Base-by-base conservation (phyloP, 2,797 vertebrate genomes). In the Buphagus erythrorhynchus region DNA sequence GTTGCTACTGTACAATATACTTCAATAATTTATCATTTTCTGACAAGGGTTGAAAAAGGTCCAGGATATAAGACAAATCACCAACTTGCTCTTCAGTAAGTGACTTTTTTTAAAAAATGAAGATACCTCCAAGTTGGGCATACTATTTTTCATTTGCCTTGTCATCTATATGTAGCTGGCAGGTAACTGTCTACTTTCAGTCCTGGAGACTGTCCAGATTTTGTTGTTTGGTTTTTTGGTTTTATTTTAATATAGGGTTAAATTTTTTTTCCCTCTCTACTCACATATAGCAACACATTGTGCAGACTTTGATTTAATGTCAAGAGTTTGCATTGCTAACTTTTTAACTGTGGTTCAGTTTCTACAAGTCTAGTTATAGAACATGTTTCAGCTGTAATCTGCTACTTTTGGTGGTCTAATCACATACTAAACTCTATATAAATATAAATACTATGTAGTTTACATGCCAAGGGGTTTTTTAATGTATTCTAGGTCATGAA, bases 11-110 rank as follows among this genome's bases (percentile, higher is more conserved):
- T 68, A 91, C 65, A 81, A 75, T 88, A 22, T 43, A 42, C 88
- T 93, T 97, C 94, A 91, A 49, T 96, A 95, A 94, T 93, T 88
- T 55, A 95, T 95, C 82, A 88, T 88, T 94, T 96, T 87, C 79
- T 96, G 96, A 94, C 96, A 93, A 86, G 90, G 68, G 73, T 95
- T 92, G 84, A 82, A 86, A 97, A 93, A 86, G 80, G 89, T 69
- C 87, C 75, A 61, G 75, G 42, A 57, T 92, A 10, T 66, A 92
- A 96, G 94, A 97, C 69, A 97, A 88, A 97, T 95, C 92, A 91
- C 81, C 84, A 91, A 36, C 86, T 94, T 95, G 55, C 57, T 96
- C 81, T 91, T 96, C 86, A 91, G 55, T 78, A 91, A 95, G 87
- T 88, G 79, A 84, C 66, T 86, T 90, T 90, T 87, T 92, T 57